phyloP scores from a whole-genome alignment of 2,797 vertebrate genomes.

The Melopsittacus undulatus region DNA sequence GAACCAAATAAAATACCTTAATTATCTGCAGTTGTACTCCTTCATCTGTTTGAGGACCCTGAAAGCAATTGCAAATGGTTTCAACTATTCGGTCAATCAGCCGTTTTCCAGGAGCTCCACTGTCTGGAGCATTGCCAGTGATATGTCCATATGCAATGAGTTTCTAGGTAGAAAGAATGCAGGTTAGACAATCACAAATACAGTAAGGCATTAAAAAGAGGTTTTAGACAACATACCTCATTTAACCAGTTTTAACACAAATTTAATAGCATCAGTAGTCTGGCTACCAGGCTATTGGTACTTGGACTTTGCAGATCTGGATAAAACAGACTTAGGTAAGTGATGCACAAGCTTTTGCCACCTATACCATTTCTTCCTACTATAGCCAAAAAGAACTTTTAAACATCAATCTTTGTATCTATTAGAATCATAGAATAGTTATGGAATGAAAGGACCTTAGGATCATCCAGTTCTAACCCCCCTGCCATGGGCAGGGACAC shows the following conservation, averaged over 20 bases:
- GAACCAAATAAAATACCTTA: constrained; percentile 82
- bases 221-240: not conserved
- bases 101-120: constrained; percentile 87
- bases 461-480: no score
- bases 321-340: not conserved
- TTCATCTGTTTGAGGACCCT: constrained; percentile 95
- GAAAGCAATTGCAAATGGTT: constrained; percentile 95
- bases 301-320: not conserved
- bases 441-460: no score
- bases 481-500: no score
- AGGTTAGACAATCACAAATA: not conserved
- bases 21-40: constrained; percentile 98
- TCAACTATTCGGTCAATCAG: constrained; percentile 95
- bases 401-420: not conserved
- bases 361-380: not conserved
- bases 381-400: not conserved
- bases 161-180: constrained; percentile 81
- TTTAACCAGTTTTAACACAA: not conserved
- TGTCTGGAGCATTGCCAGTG: constrained; percentile 95
- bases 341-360: not conserved
- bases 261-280: not conserved
- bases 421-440: not conserved
- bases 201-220: not conserved
- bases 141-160: constrained; percentile 97
- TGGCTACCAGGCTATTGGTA: not conserved